Conservation (phyloP, 2,797 vertebrate species). For the Ctenopoma kingsleyae region DNA sequence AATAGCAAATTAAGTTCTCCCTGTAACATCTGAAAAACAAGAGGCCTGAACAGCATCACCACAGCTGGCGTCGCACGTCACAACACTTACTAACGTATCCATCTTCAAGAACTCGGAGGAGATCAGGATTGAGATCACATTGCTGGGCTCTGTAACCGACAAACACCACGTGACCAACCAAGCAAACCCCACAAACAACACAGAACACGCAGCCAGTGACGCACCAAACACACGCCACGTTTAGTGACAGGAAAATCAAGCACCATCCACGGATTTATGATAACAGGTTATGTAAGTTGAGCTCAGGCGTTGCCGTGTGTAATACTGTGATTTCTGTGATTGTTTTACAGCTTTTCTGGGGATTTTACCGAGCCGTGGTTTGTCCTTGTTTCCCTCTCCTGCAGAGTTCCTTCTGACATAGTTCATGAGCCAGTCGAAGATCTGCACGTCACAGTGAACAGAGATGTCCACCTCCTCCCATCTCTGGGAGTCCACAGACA, state of each 20-base stretch:
- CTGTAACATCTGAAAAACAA: constrained; percentile 39
- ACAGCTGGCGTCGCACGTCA: constrained; percentile 49
- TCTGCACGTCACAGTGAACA: constrained; percentile 97
- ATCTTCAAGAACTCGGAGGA: constrained; percentile 99
- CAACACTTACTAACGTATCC: constrained; percentile 97
- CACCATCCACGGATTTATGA: constrained; percentile 18
- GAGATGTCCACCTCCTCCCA: constrained; percentile 99
- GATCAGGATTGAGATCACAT: constrained; percentile 99
- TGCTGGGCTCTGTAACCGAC: constrained; percentile 94
- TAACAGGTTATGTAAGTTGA: constrained; percentile 29
- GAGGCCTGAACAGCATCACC: constrained; percentile 38
- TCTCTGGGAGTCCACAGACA: constrained; percentile 93
- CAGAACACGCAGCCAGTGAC: constrained; percentile 61
- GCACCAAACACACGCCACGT: constrained; percentile 45
- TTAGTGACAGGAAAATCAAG: constrained; percentile 34
- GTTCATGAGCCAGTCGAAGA: constrained; percentile 99
- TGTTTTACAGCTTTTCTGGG: not conserved
- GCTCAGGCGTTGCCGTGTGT: constrained; percentile 33
- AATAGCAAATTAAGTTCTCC: not conserved
- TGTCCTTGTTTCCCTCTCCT: constrained; percentile 85
- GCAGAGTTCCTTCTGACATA: constrained; percentile 93
- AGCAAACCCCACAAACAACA: constrained; percentile 63
- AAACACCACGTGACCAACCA: constrained; percentile 82
- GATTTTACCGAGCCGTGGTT: constrained; percentile 90
- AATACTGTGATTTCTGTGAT: constrained; percentile 14